These are phyloP conservation scores for Drosophila parthenogenetica DNA, from an alignment of 2,888 invertebrate species.

Conservation along the genomic window DNA sequence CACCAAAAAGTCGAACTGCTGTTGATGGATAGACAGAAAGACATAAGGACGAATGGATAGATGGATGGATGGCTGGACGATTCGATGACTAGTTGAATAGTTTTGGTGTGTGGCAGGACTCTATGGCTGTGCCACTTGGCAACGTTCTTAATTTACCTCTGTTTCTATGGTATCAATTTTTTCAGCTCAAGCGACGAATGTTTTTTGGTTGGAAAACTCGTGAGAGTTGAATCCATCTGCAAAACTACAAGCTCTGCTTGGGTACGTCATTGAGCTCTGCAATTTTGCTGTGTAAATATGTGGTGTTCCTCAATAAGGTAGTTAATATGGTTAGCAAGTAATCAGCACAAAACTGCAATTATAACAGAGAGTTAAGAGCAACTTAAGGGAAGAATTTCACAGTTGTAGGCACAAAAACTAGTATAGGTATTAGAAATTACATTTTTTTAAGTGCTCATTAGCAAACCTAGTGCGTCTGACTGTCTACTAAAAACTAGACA, in stretches of 20 bases:
- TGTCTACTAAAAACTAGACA: no score
- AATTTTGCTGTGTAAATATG: no score
- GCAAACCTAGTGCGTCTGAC: no score
- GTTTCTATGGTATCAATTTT: conserved; percentile 12
- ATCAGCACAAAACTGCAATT: no score
- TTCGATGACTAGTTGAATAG: conserved; percentile 26
- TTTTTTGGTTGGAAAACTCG: conserved; percentile 49
- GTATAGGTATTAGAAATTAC: no score
- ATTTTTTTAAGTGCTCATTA: no score
- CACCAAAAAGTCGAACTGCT: conserved; percentile 46
- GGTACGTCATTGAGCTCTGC: neutral
- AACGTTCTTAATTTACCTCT: conserved; percentile 39
- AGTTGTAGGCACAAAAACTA: no score
- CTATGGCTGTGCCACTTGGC: conserved; percentile 46
- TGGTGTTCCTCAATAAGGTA: no score
- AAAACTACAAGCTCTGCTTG: neutral
- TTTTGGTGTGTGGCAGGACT: conserved; percentile 22
- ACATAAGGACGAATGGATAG: conserved; percentile 25
- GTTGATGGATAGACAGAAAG: conserved; percentile 43
- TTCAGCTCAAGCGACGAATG: conserved; percentile 20
- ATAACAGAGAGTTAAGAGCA: no score
- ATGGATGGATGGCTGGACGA: conserved; percentile 47
- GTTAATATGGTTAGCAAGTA: no score
- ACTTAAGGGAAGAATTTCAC: no score
- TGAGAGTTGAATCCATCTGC: conserved; percentile 40